These are phyloP conservation scores for Sebastes hopkinsi DNA, from an alignment of 2,797 vertebrate species.

Conservation along the genomic window DNA sequence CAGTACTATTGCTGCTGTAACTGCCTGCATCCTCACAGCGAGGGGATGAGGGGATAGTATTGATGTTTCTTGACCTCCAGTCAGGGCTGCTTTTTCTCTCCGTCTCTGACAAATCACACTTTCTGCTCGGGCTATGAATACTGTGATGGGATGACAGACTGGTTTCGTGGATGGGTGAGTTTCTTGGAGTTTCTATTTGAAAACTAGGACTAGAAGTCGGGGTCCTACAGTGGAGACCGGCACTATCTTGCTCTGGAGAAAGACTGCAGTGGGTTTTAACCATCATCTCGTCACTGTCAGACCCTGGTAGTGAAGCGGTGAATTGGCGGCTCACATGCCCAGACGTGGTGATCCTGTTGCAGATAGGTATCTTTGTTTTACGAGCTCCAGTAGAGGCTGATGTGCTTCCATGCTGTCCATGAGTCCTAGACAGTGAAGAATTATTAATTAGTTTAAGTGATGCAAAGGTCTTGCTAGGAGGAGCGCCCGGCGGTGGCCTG, in stretches of 20 bases:
- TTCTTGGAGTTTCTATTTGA: slow-evolving; percentile 13
- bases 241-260: neutral
- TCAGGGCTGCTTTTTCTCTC: slow-evolving; percentile 20
- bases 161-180: neutral
- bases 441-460: neutral
- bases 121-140: neutral
- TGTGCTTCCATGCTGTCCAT: neutral
- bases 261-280: neutral
- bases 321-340: neutral
- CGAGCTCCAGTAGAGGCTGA: neutral
- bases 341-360: neutral
- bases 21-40: neutral
- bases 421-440: neutral
- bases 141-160: slow-evolving; percentile 7
- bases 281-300: neutral
- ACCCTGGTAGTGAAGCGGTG: neutral
- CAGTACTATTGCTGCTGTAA: neutral
- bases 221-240: neutral
- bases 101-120: slow-evolving; percentile 26
- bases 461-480: slow-evolving; percentile 6
- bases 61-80: slow-evolving; percentile 22
- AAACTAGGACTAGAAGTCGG: neutral
- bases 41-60: neutral
- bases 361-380: neutral
- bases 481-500: slow-evolving; percentile 28